Evolutionary conservation across 2,797 vertebrate genomes (phyloP), one percentile per base, ranked within the genome.

Genomic region (Mus spretus): DNA sequence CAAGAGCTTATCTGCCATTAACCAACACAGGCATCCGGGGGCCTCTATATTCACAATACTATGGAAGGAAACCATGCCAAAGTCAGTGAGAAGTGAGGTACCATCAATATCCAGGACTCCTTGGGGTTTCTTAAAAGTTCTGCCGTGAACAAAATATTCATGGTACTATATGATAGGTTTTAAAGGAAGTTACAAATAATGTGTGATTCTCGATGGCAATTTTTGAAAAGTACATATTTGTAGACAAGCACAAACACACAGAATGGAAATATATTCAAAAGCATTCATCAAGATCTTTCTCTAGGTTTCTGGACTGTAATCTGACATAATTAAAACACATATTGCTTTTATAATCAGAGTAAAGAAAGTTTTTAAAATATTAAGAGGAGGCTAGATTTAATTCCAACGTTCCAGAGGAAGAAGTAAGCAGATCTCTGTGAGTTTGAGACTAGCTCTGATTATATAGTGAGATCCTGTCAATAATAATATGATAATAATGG

Each of bases 91-190:
- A 50, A 10, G 12, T 5, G 44, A 92, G 67, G 26, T 63, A 19
- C 28, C 0, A 19, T 22, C 0, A 0, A 20, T 10, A 74, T 40
- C 91, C 6, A 55, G 78, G 28, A 77, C 65, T 91, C 83, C 90
- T 78, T 59, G 44, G 65, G 17, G 20, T 44, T 61, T 93, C 57
- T 20, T 22, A 74, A 90, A 6, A 3, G 40, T 15, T 88, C 37
- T 40, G 10, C 57, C 63, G 34, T 80, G 8, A 84, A 77, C 53
- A 94, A 93, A 34, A 34, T 40, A 67, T 50, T 31, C 40, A 57
- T 70, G 67, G 34, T 61, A 93, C 84, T 92, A 94, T 75, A 92
- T 24, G 26, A 47, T 14, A 10, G 15, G n/a, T 93, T 93, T 70
- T 65, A 81, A 95, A 80, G 2, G 34, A 79, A 26, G 37, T 44